Percentiles rank a stretch among this genome's conserved stretches.
Conservation (phyloP, 2,888 invertebrate genomes). For the Chalcis sispes region DNA sequence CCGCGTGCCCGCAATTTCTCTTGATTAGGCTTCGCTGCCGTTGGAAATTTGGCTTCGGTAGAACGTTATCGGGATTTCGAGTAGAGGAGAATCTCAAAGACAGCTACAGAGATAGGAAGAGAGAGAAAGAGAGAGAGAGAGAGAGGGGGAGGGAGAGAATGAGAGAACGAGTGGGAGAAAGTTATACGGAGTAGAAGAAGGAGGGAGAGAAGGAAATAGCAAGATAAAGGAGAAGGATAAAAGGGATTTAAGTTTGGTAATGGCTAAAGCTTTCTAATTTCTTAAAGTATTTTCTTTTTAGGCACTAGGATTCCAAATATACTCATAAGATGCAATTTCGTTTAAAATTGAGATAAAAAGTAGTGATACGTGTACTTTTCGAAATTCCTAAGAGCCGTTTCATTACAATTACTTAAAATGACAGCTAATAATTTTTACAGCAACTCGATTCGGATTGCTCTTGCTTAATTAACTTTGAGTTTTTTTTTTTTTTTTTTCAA, state of each 20-base stretch:
- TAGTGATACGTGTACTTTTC: too few species aligned
- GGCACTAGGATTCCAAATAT: too few species aligned
- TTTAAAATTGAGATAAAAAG: too few species aligned
- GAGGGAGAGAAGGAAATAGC: not conserved
- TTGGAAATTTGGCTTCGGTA: slow-evolving; percentile 1
- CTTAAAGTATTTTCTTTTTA: too few species aligned
- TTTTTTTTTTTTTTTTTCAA: too few species aligned
- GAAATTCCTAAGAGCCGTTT: too few species aligned
- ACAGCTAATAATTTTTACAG: too few species aligned
- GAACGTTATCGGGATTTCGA: slow-evolving; percentile 21
- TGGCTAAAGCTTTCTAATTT: slow-evolving; percentile 24
- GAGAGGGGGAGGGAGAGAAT: not conserved
- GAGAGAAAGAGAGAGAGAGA: not conserved
- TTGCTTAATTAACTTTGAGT: too few species aligned
- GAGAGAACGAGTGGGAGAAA: too few species aligned
- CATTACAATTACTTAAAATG: too few species aligned
- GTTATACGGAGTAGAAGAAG: not conserved
- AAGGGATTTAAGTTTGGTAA: slow-evolving; percentile 37
- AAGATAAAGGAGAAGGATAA: not conserved
- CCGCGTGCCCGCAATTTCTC: not conserved
- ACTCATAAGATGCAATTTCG: too few species aligned
- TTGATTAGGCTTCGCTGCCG: slow-evolving; percentile 22
- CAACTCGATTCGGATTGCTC: too few species aligned
- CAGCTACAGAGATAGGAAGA: not conserved
- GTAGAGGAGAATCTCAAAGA: not conserved